Base-by-base conservation (phyloP, 2,797 vertebrate genomes). In the Philypnodon macrostomus region DNA sequence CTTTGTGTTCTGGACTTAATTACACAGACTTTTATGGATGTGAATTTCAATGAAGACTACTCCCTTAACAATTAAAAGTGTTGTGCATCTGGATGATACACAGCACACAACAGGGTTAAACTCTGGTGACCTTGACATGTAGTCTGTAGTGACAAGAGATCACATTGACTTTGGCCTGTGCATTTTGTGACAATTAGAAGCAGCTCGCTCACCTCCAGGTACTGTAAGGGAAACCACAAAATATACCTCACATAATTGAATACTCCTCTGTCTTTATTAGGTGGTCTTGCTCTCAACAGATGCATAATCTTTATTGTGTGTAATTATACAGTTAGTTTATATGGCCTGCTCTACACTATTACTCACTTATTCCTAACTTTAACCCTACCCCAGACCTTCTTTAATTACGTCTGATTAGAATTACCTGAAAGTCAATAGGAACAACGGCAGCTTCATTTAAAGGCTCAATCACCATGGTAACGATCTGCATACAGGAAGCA, bases 161-260 rank as follows among this genome's bases (percentile, higher is more conserved):
- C 63, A 51, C 15, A 0, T 26, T 80, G 76, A 86, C 85, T 77
- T 72, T 53, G 53, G 58, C 17, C 5, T 14, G 21, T 33, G 50
- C 15, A n/a, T 47, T 36, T 7, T 29, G 38, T 55, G 35, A 73
- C 72, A 65, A 75, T 66, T 50, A 69, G 72, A 79, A 77, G 70
- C 50, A 75, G 79, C 80, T 85, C 80, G 71, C 55, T 41, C 67
- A 87, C 81, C 71, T 55, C 33, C 69, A 87, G 85, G 87, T 86
- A n/a, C n/a, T n/a, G n/a, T n/a, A 82, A 63, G 54, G 74, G 58
- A 86, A 86, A 89, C 77, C 85, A 73, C 86, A 75, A 71, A 85
- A 87, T 70, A 66, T 71, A 84, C 80, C 88, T 60, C 71, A 70
- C 58, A 50, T 88, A 89, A 91, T 90, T 88, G 82, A 87, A 83